These are phyloP conservation scores for Myripristis murdjan DNA, from an alignment of 2,797 vertebrate species.

Conservation along the genomic window DNA sequence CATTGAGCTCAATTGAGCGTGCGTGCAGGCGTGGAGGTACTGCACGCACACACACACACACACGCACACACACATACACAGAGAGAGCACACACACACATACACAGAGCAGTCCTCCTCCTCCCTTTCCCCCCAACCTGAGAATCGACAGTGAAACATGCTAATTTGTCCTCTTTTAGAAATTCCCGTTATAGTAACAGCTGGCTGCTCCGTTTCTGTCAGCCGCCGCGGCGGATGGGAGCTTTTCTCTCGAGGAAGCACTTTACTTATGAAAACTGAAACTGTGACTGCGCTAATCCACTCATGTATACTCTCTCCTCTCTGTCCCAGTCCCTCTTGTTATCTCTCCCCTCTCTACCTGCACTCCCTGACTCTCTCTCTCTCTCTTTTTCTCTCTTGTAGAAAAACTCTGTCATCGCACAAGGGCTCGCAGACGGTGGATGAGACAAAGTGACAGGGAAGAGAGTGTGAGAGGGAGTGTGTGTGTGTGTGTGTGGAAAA, in stretches of 20 bases:
- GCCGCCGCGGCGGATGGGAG: slow-evolving; percentile 58
- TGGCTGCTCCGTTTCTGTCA: slow-evolving; percentile 69
- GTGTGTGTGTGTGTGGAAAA: slow-evolving; percentile 2
- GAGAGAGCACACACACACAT: slow-evolving; percentile 13
- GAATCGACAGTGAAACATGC: slow-evolving; percentile 30
- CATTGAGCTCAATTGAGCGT: slow-evolving; percentile 2
- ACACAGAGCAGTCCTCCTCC: too few relatives aligned
- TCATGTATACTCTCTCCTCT: not conserved
- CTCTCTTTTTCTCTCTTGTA: slow-evolving; percentile 25
- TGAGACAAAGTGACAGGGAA: slow-evolving; percentile 30
- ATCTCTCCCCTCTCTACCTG: not conserved
- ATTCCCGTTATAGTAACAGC: slow-evolving; percentile 59
- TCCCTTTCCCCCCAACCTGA: slow-evolving; percentile 18
- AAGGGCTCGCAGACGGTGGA: slow-evolving; percentile 23
- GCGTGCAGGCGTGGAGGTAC: slow-evolving; percentile 6
- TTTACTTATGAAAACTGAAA: slow-evolving; percentile 60
- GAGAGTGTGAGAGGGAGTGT: not conserved
- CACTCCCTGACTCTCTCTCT: slow-evolving; percentile 9
- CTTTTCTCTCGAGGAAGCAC: slow-evolving; percentile 73
- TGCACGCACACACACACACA: not conserved
- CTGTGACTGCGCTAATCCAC: slow-evolving; percentile 43
- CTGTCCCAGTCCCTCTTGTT: slow-evolving; percentile 23
- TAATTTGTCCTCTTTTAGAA: slow-evolving; percentile 51
- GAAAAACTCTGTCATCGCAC: not conserved
- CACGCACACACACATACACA: slow-evolving; percentile 13